Evolutionary conservation across 2,888 invertebrate species (phyloP), one percentile per base, ranked within the genome.

Genomic region (Polydrusus cervinus): DNA sequence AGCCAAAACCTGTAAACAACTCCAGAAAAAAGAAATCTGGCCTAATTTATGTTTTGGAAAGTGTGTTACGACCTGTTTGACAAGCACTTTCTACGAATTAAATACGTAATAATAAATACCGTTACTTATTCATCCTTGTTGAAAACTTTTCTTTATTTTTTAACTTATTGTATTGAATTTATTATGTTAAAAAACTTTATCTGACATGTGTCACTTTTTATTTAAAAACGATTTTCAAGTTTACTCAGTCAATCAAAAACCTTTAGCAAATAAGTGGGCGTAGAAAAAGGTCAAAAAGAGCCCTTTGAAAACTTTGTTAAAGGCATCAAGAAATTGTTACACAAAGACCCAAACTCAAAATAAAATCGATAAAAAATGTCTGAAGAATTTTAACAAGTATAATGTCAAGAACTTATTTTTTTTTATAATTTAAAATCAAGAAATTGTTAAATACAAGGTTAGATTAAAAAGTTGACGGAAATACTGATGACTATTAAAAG

Each of bases 251-350:
- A 51, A 18, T 51, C 20, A 51, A 10, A 34, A 7, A 51, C 51
- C 20, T 51, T 20, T 20, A 1, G 20, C 18, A 51, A 51, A 51
- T n/a, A 51, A 11, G 51, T 51, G 20, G 51, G 51, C 11, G 51
- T 51, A 20, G 18, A 51, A 20, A 51, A 51, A 51, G 20, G 51
- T 51, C 20, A 20, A 20, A 20, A 20, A 20, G 45, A 45, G 18
- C 18, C 51, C 18, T 51, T 51, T 51, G 51, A 20, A 20, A 3
- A 20, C 51, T 20, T 51, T 51, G n/a, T 18, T 10, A 51, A 51
- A 51, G 51, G 13, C 10, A 51, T 51, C 18, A 10, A 20, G 20
- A 51, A 51, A 51, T 51, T 51, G 20, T 51, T 51, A 51, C 51
- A 51, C 20, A 51, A 51, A 51, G 20, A 11, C 18, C 8, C 20